Evolutionary conservation across 1,140 invertebrate genomes (phyloP).

Genomic region (Neodiprion lecontei): DNA sequence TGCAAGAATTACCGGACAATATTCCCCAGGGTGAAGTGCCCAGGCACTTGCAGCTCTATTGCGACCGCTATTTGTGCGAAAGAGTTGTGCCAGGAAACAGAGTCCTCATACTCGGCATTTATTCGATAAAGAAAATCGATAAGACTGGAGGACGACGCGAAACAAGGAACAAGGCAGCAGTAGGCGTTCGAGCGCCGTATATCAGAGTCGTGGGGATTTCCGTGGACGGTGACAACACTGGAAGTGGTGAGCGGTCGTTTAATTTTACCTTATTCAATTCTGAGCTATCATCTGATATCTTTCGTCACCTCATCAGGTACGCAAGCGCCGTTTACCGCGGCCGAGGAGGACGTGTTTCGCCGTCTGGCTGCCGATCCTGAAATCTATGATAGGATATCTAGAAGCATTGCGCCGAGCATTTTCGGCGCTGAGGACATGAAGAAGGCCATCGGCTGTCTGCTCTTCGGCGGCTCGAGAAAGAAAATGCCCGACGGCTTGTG

Average conservation of each 20-base stretch:
- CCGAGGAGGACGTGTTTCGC: slow-evolving; percentile 93
- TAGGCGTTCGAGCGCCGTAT: slow-evolving; percentile 94
- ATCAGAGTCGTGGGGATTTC: slow-evolving; percentile 92
- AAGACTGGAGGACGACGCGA: slow-evolving; percentile 67
- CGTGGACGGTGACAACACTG: slow-evolving; percentile 72
- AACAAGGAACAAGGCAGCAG: slow-evolving; percentile 83
- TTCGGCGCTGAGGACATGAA: slow-evolving; percentile 96
- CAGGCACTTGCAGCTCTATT: slow-evolving; percentile 93
- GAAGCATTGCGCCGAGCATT: slow-evolving; percentile 96
- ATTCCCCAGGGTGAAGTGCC: slow-evolving; percentile 99
- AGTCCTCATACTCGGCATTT: slow-evolving; percentile 93
- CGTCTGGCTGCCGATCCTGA: slow-evolving; percentile 84
- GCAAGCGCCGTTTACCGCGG: slow-evolving; percentile 67
- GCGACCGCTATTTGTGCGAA: slow-evolving; percentile 95
- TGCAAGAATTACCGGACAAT: slow-evolving; percentile 96
- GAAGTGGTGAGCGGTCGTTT: slow-evolving; percentile 74
- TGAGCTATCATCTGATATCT: slow-evolving; percentile 36
- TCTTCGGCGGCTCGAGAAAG: slow-evolving; percentile 93
- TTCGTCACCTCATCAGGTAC: slow-evolving; percentile 35
- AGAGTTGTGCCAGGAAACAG: slow-evolving; percentile 95
- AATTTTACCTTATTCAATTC: slow-evolving; percentile 46
- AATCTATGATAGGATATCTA: slow-evolving; percentile 89
- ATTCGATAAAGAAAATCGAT: slow-evolving; percentile 92
- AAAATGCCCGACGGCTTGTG: slow-evolving; percentile 94
- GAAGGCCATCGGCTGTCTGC: slow-evolving; percentile 93